These are phyloP conservation scores for Procambarus clarkii DNA, from an alignment of 1,140 invertebrate genomes.

Conservation along the genomic window DNA sequence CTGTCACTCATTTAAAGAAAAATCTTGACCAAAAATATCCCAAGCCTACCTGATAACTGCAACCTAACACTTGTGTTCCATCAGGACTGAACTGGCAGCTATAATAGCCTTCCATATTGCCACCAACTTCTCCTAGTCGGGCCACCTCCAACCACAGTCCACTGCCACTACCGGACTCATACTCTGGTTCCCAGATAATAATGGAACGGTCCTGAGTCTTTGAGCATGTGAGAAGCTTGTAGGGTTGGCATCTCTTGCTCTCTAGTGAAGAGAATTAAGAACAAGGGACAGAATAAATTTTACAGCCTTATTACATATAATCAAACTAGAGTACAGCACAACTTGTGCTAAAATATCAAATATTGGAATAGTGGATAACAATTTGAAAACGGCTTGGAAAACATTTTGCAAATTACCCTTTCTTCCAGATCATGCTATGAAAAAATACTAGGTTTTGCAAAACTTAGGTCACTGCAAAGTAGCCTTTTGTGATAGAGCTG, in stretches of 20 bases:
- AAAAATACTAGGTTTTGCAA: too few relatives aligned
- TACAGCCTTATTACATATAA: too few relatives aligned
- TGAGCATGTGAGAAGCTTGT: constrained; percentile 80
- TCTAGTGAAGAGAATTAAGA: neutral
- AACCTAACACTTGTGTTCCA: constrained; percentile 85
- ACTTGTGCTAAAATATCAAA: too few relatives aligned
- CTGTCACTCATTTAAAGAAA: too few relatives aligned
- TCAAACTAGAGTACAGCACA: too few relatives aligned
- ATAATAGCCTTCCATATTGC: constrained; percentile 94
- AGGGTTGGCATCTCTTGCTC: constrained; percentile 8
- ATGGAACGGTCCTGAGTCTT: constrained; percentile 95
- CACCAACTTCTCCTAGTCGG: constrained; percentile 91
- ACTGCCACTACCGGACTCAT: constrained; percentile 73
- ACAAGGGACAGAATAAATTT: neutral
- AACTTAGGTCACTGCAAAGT: too few relatives aligned
- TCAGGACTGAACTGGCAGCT: constrained; percentile 87
- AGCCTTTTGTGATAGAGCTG: too few relatives aligned
- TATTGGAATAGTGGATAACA: too few relatives aligned
- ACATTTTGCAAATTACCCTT: too few relatives aligned
- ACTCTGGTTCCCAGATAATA: constrained; percentile 88
- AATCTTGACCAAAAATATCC: neutral
- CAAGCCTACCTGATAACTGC: constrained; percentile 83
- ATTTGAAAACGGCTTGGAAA: too few relatives aligned
- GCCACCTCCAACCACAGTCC: constrained; percentile 90
- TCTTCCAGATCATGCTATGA: too few relatives aligned